phyloP scores from a whole-genome alignment of 2,113 vertebrate species.

The Motacilla alba region DNA sequence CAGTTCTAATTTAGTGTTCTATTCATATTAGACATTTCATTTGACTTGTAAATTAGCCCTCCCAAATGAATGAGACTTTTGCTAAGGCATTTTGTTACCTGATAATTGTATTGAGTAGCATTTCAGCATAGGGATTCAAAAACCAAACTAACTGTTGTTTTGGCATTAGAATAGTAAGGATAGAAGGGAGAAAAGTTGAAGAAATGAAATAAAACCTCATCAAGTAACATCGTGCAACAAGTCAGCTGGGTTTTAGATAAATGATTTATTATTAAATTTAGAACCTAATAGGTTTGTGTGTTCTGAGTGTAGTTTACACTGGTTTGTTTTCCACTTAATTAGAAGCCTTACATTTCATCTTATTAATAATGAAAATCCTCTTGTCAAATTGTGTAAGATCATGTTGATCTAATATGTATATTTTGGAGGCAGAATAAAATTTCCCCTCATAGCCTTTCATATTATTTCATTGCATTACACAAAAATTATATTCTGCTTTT shows the following conservation, averaged over 20 bases:
- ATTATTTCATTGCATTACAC: background rate
- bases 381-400: conserved; percentile 42
- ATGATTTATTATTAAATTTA: conserved; percentile 46
- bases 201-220: conserved; percentile 10
- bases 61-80: background rate
- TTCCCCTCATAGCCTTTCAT: background rate
- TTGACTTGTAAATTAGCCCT: background rate
- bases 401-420: conserved; percentile 1
- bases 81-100: background rate
- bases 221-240: conserved; percentile 3
- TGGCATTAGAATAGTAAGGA: background rate
- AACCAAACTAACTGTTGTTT: background rate
- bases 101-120: background rate
- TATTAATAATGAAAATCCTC: conserved; percentile 59
- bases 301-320: conserved; percentile 37
- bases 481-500: background rate
- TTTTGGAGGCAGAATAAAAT: conserved; percentile 19
- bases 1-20: background rate
- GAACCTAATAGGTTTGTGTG: conserved; percentile 35
- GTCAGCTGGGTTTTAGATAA: conserved; percentile 33
- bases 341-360: conserved; percentile 47
- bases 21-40: background rate
- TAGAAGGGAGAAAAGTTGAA: background rate
- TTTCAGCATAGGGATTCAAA: background rate
- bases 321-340: conserved; percentile 61